Percentiles rank a stretch among this genome's conserved stretches.
Evolutionary conservation across 2,888 invertebrate genomes (phyloP).

Genomic region (Napeogenes inachia): DNA sequence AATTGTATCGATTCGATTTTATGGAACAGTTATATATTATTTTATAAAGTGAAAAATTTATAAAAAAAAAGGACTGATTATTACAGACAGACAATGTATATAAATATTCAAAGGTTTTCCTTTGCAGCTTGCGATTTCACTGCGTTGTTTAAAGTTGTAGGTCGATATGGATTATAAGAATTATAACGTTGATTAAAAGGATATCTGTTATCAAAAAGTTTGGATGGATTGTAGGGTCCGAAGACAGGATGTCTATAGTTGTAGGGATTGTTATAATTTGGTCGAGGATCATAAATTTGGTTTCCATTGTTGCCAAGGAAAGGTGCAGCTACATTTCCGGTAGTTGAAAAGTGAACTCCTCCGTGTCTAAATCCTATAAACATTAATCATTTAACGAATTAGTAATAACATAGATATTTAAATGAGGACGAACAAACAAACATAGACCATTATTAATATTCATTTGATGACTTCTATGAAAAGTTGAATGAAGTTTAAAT

Average conservation of each 20-base stretch:
- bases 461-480: no score
- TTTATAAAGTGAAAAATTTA: no score
- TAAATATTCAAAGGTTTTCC: constrained; percentile 20
- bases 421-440: neutral
- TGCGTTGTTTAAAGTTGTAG: constrained; percentile 31
- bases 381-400: neutral
- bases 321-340: constrained; percentile 64
- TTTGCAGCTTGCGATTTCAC: constrained; percentile 34
- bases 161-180: constrained; percentile 29
- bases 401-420: neutral
- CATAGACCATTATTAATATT: no score
- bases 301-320: constrained; percentile 23
- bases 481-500: no score
- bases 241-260: constrained; percentile 33
- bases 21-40: no score
- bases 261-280: constrained; percentile 48
- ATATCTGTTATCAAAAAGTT: constrained; percentile 42
- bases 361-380: constrained; percentile 77
- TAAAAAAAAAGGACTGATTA: no score
- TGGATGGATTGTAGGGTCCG: constrained; percentile 40
- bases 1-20: no score
- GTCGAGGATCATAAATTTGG: constrained; percentile 33
- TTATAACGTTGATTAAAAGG: constrained; percentile 38
- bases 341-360: constrained; percentile 81
- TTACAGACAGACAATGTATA: no score